Evolutionary conservation across 2,113 vertebrate species (phyloP), one percentile per base, ranked within the genome.

Genomic region (Empidonax alnorum): DNA sequence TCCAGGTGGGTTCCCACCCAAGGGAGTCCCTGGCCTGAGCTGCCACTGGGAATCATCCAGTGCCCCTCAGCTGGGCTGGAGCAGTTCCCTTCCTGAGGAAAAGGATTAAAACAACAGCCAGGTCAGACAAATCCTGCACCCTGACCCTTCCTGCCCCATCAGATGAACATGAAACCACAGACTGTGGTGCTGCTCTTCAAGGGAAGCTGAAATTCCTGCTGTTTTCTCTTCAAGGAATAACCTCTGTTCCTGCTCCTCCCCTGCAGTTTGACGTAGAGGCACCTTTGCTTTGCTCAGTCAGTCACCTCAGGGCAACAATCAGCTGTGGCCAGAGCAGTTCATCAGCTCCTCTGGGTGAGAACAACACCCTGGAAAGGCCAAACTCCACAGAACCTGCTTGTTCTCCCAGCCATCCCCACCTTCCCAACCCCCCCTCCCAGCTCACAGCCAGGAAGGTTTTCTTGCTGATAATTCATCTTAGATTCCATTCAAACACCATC

Each of bases 31-130:
- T 5, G 55, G 24, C 42, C 42, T 4, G 59, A 52, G 66, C 5
- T 89, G 75, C 44, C 71, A 49, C 47, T 86, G 89, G 76, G 78
- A 66, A 58, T 88, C 95, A 87, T 24, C 95, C 87, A 72, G 85
- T 61, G 90, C 39, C 3, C 55, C 53, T 44, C 28, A 6, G 22
- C 15, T 14, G 12, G 59, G 81, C 10, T 74, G 91, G 71, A 89
- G 31, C 69, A 16, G 10, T 12, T 30, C 20, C 59, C 33, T 23
- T 37, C 30, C 41, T 56, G 10, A 5, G n/a, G 35, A 21, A 63
- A 20, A 46, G 37, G 33, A 6, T 28, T 31, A 15, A 31, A 42
- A 4, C 2, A 46, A 18, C 67, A 39, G 14, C 42, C 39, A 27
- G 39, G 10, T 7, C 72, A 35, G 19, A 5, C 46, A 59, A 3